Conservation (phyloP, 1,140 invertebrate species). For the Diorhabda carinulata region DNA sequence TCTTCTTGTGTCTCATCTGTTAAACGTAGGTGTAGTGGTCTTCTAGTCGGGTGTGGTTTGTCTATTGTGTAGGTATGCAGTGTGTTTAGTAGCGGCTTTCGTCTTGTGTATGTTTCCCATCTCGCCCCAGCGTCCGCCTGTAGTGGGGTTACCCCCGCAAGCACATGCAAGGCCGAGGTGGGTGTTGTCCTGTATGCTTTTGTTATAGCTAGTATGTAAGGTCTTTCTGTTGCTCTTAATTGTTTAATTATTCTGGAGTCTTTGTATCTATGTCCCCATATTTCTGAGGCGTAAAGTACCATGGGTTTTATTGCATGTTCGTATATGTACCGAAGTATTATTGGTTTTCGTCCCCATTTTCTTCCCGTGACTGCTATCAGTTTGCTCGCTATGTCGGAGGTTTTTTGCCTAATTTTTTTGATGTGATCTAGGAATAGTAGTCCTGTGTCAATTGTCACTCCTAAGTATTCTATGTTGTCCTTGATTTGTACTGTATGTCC, state of each 20-base stretch:
- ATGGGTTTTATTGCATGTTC: background rate
- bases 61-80: background rate
- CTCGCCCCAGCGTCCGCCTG: slow-evolving; percentile 14
- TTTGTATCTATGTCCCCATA: no score
- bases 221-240: slow-evolving; percentile 24
- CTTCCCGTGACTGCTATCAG: background rate
- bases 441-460: slow-evolving; percentile 23
- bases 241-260: slow-evolving; percentile 20
- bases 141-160: slow-evolving; percentile 25
- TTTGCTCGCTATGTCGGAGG: background rate
- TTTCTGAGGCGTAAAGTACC: background rate
- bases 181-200: background rate
- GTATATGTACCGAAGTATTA: background rate
- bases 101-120: background rate
- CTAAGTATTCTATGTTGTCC: slow-evolving; percentile 24
- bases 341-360: background rate
- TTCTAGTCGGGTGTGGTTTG: background rate
- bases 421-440: slow-evolving; percentile 23
- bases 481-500: background rate
- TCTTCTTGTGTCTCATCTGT: background rate
- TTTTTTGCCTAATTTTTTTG: slow-evolving; percentile 17
- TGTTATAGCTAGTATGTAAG: slow-evolving; percentile 20
- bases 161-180: slow-evolving; percentile 23
- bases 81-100: no score
- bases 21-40: no score